Base-by-base conservation (phyloP, 2,797 vertebrate genomes). In the Anas capensis region DNA sequence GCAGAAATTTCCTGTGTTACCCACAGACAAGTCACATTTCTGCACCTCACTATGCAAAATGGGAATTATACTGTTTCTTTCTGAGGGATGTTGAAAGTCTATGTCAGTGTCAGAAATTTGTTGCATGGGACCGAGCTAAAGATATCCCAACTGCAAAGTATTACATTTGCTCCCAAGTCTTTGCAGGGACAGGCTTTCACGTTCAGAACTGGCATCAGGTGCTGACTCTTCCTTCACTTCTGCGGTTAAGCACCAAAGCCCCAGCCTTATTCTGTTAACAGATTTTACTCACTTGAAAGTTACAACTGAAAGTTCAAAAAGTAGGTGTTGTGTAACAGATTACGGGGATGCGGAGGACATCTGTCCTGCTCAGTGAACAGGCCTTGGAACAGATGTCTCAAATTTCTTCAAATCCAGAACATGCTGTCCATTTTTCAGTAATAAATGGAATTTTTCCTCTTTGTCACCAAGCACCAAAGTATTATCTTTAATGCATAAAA, bases 401-500 rank as follows among this genome's bases (percentile, higher is more conserved):
- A 96, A 97, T 98, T 97, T 98, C 97, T 97, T 98, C 97, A 98
- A 96, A 98, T 98, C 97, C 97, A 97, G 97, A 97, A 97, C 97
- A 97, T 97, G 96, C 97, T 98, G 98, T 97, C 97, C 97, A 95
- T 97, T 98, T 97, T 97, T 96, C 92, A 95, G 89, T 95, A 93
- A 96, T 97, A 96, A 97, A 97, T 94, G 96, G 92, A 87, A 77
- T 94, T 96, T 93, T 90, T 90, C 44, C 72, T 97, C 93, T 97
- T 95, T 98, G 95, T 98, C 96, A 96, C 84, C 14, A 51, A 93
- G 96, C 95, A 98, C 95, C 90, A 94, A 98, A 97, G 96, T 97
- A 98, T 97, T 98, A 97, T 97, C 97, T 98, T 97, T 98, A 97
- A 97, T 98, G 97, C 97, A 97, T 98, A 98, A 98, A 98, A 98